A percentile compares a stretch with the other conserved stretches of the same genome.
phyloP scores from a whole-genome alignment of 2,113 vertebrate genomes.

The Ginglymostoma cirratum region DNA sequence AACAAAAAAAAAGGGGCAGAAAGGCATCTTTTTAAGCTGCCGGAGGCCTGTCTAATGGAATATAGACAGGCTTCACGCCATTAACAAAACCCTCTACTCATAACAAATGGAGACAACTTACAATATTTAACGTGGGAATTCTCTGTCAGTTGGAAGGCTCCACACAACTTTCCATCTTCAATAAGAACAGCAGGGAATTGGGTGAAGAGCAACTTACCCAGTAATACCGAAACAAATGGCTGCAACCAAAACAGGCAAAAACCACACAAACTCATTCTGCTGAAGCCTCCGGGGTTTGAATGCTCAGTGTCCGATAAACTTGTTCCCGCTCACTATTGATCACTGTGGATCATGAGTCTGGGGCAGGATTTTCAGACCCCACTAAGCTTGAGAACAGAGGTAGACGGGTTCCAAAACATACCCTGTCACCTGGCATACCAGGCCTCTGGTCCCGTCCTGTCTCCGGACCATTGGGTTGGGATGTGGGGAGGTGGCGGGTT shows the following conservation, averaged over 20 bases:
- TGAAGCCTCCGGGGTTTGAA: background rate
- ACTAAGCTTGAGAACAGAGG: too few species aligned
- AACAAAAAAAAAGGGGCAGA: background rate
- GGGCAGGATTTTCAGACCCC: too few species aligned
- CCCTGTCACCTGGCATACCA: too few species aligned
- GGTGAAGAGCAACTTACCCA: background rate
- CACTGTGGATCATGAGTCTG: background rate
- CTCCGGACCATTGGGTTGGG: too few species aligned
- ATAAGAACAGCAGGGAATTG: background rate
- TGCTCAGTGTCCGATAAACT: background rate
- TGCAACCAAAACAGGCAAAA: background rate
- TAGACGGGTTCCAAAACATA: too few species aligned
- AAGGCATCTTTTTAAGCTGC: background rate
- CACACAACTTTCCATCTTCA: background rate
- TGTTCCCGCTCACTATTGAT: background rate
- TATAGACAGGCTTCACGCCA: background rate
- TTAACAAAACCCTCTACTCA: too few species aligned
- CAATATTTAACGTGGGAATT: background rate
- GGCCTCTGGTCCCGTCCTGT: too few species aligned
- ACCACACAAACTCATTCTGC: too few species aligned
- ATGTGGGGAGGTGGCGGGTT: too few species aligned
- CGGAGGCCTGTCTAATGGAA: background rate
- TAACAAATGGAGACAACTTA: background rate
- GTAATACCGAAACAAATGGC: too few species aligned
- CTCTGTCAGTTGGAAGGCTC: background rate